phyloP scores from a whole-genome alignment of 1,140 invertebrate genomes.

The Chironomus striatipennis region DNA sequence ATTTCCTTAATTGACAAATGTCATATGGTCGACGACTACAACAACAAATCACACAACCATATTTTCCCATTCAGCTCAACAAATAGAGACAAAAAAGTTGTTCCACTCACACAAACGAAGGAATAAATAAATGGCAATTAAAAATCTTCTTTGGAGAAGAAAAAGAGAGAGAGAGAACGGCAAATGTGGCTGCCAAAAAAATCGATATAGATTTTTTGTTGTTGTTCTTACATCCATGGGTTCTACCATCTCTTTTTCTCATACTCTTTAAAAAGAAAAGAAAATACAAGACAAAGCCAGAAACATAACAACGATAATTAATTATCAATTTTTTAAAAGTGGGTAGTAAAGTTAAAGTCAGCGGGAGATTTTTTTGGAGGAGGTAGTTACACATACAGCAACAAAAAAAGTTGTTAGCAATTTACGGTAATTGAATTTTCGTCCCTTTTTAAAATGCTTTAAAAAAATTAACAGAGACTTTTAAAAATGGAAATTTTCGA shows the following conservation, averaged over 20 bases:
- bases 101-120: neutral
- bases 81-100: neutral
- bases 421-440: slow-evolving; percentile 5
- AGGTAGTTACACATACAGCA: neutral
- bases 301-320: slow-evolving; percentile 13
- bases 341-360: neutral
- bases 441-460: neutral
- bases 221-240: neutral
- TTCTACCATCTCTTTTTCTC: neutral
- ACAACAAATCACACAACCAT: too few relatives aligned
- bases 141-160: neutral
- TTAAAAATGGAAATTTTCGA: neutral
- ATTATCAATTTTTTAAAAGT: neutral
- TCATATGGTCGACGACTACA: too few relatives aligned
- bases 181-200: neutral
- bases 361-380: neutral
- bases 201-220: neutral
- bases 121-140: slow-evolving; percentile 18
- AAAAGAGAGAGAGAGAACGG: neutral
- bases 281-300: too few relatives aligned
- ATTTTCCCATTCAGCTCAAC: too few relatives aligned
- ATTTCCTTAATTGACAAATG: too few relatives aligned
- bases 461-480: neutral
- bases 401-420: neutral
- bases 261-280: too few relatives aligned